Evolutionary conservation across 2,113 vertebrate genomes (phyloP).

Genomic region (Peromyscus californicus): DNA sequence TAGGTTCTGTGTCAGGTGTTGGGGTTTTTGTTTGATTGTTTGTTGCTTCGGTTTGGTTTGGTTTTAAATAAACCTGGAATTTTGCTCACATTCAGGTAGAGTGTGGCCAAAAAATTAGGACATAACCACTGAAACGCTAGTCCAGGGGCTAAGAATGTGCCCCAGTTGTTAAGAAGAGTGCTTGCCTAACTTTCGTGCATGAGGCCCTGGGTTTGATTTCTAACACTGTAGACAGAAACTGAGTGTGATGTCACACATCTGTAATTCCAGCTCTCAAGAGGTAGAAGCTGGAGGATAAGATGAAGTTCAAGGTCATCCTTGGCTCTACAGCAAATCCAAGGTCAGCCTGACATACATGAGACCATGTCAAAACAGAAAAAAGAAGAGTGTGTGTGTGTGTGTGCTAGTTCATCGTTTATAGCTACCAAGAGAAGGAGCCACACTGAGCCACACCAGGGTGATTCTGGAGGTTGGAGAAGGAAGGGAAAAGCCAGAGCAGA

Average conservation of each 20-base stretch:
- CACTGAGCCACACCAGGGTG: fast-evolving
- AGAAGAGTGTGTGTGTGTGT: background rate
- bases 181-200: background rate
- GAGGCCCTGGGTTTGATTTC: background rate
- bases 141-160: no score
- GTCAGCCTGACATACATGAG: background rate
- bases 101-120: background rate
- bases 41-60: background rate
- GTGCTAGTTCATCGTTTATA: background rate
- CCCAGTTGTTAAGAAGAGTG: background rate
- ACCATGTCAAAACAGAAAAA: background rate
- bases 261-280: background rate
- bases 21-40: background rate
- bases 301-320: background rate
- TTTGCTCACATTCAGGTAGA: background rate
- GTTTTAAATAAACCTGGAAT: background rate
- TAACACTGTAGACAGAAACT: background rate
- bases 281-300: background rate
- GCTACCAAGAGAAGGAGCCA: background rate
- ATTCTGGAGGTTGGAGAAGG: background rate
- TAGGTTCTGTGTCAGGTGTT: background rate
- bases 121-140: background rate
- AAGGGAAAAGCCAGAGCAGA: background rate
- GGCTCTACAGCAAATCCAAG: background rate
- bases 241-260: background rate